A percentile compares a stretch with the other conserved stretches of the same genome.
Conservation (phyloP, 2,113 vertebrate genomes). For the Podarcis raffonei region DNA sequence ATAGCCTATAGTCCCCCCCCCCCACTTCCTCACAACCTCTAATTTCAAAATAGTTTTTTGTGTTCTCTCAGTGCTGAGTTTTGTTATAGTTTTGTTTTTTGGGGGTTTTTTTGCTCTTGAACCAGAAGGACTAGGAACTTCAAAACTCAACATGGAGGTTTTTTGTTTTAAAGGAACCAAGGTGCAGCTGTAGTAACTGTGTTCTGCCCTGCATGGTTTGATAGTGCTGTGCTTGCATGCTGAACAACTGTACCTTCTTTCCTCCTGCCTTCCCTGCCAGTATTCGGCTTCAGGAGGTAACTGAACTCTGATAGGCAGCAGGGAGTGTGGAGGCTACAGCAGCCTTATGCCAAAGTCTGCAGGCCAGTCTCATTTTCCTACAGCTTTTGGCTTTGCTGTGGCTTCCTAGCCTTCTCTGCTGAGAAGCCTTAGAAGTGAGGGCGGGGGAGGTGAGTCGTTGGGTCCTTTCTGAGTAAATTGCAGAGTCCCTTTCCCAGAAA, state of each 20-base stretch:
- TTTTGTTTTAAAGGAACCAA: not conserved
- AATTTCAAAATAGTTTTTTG: not conserved
- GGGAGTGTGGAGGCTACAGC: not conserved
- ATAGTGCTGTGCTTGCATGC: not conserved
- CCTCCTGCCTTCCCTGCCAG: not conserved
- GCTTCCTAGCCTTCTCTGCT: not conserved
- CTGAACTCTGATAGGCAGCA: not conserved
- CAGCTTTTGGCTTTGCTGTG: not conserved
- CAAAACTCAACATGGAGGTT: too few relatives aligned
- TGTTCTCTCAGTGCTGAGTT: not conserved
- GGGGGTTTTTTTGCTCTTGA: not conserved
- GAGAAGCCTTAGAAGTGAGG: not conserved
- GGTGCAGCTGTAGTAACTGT: not conserved
- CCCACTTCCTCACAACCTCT: not conserved
- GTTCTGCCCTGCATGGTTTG: not conserved
- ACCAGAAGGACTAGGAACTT: not conserved
- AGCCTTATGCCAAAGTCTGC: not conserved
- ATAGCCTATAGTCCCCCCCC: too few relatives aligned
- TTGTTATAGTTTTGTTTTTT: too few relatives aligned
- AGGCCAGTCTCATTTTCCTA: too few relatives aligned
- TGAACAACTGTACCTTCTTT: too few relatives aligned
- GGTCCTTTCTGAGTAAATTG: too few relatives aligned
- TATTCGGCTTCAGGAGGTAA: not conserved
- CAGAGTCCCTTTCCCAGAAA: conserved; percentile 27
- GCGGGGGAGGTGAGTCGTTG: not conserved